Conservation (phyloP, 2,797 vertebrate species). For the Psittacula derbiana region DNA sequence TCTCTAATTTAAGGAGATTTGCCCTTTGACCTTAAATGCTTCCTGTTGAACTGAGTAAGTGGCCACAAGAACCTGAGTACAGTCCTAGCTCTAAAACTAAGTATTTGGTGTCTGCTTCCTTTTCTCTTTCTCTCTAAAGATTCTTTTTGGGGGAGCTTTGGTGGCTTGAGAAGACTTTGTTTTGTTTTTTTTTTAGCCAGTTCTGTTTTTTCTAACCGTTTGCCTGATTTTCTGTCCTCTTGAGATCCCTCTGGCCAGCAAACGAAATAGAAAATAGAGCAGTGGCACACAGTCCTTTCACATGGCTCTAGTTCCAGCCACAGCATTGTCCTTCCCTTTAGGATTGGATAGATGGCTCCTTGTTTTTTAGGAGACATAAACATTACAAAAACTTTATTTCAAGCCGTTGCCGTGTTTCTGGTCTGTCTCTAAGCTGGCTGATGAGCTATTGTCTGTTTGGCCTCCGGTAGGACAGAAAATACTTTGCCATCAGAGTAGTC, state of each 20-base stretch:
- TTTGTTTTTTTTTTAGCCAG: not conserved
- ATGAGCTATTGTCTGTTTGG: not conserved
- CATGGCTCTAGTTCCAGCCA: not conserved
- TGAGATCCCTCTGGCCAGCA: not conserved
- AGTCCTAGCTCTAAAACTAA: not conserved
- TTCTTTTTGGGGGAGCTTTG: not conserved
- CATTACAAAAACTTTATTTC: not conserved
- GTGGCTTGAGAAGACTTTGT: not conserved
- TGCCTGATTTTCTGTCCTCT: not conserved
- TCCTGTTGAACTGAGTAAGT: not conserved
- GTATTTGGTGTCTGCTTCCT: not conserved
- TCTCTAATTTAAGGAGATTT: not conserved
- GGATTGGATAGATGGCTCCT: not conserved
- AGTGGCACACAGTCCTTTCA: not conserved
- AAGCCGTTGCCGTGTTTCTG: not conserved
- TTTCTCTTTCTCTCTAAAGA: not conserved
- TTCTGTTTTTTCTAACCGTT: not conserved
- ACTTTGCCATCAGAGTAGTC: not conserved
- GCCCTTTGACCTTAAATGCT: not conserved
- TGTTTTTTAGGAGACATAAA: not conserved
- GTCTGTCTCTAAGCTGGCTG: not conserved
- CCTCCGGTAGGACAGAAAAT: not conserved
- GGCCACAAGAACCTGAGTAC: not conserved
- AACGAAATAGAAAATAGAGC: not conserved
- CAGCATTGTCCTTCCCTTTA: not conserved